Base-by-base conservation (phyloP, 2,113 vertebrate genomes). In the Edolisoma coerulescens region DNA sequence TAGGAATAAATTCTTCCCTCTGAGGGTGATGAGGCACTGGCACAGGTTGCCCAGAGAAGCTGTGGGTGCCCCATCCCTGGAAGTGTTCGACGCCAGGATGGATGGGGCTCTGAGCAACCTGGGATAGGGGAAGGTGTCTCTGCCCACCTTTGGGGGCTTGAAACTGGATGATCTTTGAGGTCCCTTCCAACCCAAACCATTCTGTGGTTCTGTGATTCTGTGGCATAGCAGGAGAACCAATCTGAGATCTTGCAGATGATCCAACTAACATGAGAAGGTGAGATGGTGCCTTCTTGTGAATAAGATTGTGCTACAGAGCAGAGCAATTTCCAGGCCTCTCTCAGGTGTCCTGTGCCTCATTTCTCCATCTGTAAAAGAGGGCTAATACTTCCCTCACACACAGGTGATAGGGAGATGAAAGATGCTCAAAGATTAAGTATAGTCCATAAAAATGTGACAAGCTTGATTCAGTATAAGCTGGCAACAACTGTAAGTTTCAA, bases 401-500 rank as follows among this genome's bases (percentile, higher is more conserved):
- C 9, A 32, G 45, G 37, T 68, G 63, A 85, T 16, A 60, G 84
- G 15, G 64, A 90, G 50, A 89, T 53, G 61, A 70, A 78, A 89
- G 57, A 85, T 61, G 41, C 16, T 84, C 52, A 67, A 39, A 50
- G 42, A 82, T 76, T 65, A 81, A 35, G 22, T 35, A 13, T 4
- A 52, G 70, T 42, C 53, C 84, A 57, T 68, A 87, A 76, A 88
- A 79, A 39, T 21, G 23, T 3, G 14, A 61, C 32, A 71, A 57
- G 30, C 44, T 56, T 50, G 45, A 80, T 61, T 69, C 4, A 0
- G 12, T 73, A 59, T 45, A 79, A 93, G 54, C 50, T 35, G 47
- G 39, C 26, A 77, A 54, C 19, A 50, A 61, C 67, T 65, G 60
- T 33, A 71, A 89, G 59, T 87, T 96, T 65, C 83, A 71, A 92